Conservation (phyloP, 2,797 vertebrate genomes). For the Gymnopithys bicolor region DNA sequence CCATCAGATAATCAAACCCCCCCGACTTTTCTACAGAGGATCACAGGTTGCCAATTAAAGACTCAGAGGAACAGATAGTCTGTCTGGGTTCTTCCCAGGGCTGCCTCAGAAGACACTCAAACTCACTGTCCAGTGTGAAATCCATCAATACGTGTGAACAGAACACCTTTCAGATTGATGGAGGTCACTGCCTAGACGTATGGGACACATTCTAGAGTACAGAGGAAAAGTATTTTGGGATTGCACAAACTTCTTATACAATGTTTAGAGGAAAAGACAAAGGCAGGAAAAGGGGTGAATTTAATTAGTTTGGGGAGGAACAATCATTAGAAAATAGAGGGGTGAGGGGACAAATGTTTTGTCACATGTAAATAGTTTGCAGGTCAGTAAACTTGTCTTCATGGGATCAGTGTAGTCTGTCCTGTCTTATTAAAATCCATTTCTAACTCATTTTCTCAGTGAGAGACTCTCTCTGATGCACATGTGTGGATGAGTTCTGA, state of each 20-base stretch:
- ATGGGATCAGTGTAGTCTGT: not conserved
- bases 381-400: not conserved
- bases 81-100: not conserved
- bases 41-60: not conserved
- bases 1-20: fast-evolving
- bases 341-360: not conserved
- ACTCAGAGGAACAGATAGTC: not conserved
- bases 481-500: not conserved
- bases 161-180: not conserved
- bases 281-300: not conserved
- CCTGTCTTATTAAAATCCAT: not conserved
- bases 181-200: not conserved
- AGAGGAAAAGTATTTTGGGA: not conserved
- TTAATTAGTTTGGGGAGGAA: not conserved
- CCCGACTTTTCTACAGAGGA: not conserved
- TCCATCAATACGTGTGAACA: not conserved
- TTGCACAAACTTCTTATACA: not conserved
- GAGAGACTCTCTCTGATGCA: not conserved
- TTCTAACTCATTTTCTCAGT: not conserved
- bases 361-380: not conserved
- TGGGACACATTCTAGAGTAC: not conserved
- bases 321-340: not conserved
- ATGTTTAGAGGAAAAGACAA: not conserved
- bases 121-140: not conserved
- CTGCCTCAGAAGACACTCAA: not conserved